Base-by-base conservation (phyloP, 2,888 invertebrate genomes). In the Scaptomyza tumidula region DNA sequence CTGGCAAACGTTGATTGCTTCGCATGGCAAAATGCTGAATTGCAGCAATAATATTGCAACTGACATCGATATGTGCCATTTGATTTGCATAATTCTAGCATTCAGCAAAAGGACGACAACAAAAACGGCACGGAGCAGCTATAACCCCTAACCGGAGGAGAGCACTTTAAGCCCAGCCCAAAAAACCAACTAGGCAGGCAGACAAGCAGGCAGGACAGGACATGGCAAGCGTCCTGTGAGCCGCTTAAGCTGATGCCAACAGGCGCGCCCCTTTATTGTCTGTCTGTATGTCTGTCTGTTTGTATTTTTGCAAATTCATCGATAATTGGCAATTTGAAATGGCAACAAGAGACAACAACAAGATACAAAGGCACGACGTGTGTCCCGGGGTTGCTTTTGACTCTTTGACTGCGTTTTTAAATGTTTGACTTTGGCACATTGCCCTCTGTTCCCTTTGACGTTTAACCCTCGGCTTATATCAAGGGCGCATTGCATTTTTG, bases 301-400 rank as follows among this genome's bases (percentile, higher is more conserved):
- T 89, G 82, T 69, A 74, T 89, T 86, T 87, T 89, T 71, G 89
- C 86, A 76, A 84, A 87, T 87, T 86, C 89, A 89, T 89, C 88
- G 89, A 86, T 86, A 86, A 86, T 86, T 86, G 86, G 78, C 89
- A 87, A 86, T 89, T 86, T 76, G 80, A 86, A 86, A 81, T 74
- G 79, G 82, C 87, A 88, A 84, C 84, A 88, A 24, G 24, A 24
- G 24, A 75, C 68, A 79, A 68, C 79, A 69, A 54, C 39, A 63
- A 10, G 50, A 72, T 68, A 69, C 79, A 75, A 78, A 67, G 67
- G 57, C 55, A 50, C 58, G 46, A 59, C 70, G 77, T 64, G 57
- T 56, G 62, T 39, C 14, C 49, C 37, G 68, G 88, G 82, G 81
- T 87, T 68, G 79, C 70, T 67, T 73, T 69, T 71, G 77, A 80